phyloP scores from a whole-genome alignment of 2,113 vertebrate species.

The Laticauda colubrina region DNA sequence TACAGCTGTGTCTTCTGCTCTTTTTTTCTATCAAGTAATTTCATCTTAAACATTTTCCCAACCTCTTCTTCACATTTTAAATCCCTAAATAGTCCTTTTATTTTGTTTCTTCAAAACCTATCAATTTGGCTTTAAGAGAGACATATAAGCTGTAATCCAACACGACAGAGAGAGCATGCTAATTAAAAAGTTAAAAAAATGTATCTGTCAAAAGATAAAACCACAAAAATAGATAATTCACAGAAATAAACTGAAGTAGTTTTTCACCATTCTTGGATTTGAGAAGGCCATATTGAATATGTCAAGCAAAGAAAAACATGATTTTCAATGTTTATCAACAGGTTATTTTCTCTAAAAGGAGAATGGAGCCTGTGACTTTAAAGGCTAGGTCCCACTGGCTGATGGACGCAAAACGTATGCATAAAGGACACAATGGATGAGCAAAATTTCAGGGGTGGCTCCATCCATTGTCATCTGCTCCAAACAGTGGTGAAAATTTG shows the following conservation, averaged over 20 bases:
- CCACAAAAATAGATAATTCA: neutral
- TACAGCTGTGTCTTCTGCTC: neutral
- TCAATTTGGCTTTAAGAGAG: neutral
- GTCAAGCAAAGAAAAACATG: neutral
- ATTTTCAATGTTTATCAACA: neutral
- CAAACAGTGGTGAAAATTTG: too few species aligned
- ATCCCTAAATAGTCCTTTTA: neutral
- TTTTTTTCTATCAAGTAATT: neutral
- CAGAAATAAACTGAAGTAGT: neutral
- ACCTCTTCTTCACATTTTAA: too few species aligned
- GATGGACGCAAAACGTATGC: too few species aligned
- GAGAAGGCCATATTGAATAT: neutral
- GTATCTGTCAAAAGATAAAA: neutral
- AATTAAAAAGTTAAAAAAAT: neutral
- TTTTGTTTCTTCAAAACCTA: neutral
- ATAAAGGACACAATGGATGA: too few species aligned
- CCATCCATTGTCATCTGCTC: too few species aligned
- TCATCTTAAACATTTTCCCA: neutral
- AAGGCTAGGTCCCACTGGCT: too few species aligned
- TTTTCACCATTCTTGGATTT: neutral
- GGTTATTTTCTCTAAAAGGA: neutral
- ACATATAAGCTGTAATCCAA: neutral
- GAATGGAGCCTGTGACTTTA: neutral
- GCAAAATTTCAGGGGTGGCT: too few species aligned
- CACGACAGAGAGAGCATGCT: neutral